Conservation (phyloP, 2,888 invertebrate species). For the Pristionchus maxplancki region DNA sequence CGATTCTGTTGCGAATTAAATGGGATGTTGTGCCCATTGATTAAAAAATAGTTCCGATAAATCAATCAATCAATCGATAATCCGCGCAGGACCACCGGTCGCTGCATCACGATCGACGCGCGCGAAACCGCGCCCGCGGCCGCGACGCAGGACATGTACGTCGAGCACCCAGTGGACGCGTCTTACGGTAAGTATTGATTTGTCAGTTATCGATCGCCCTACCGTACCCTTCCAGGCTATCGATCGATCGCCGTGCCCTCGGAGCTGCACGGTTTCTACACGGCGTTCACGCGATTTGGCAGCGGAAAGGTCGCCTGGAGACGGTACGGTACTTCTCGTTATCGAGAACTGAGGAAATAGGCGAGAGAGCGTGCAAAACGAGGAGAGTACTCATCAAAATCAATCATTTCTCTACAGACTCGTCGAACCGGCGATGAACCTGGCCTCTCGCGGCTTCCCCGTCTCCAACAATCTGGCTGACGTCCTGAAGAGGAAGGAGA, state of each 20-base stretch:
- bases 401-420: constrained; percentile 50
- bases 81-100: constrained; percentile 63
- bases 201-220: background rate
- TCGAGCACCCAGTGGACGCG: constrained; percentile 62
- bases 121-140: constrained; percentile 80
- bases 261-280: constrained; percentile 76
- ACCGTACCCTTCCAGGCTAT: constrained; percentile 60
- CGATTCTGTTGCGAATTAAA: too few relatives aligned
- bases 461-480: constrained; percentile 75
- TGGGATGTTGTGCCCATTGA: too few relatives aligned
- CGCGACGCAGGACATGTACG: constrained; percentile 80
- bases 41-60: too few relatives aligned
- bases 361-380: too few relatives aligned
- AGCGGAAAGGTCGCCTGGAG: constrained; percentile 66
- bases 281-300: constrained; percentile 74
- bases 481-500: constrained; percentile 72
- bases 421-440: constrained; percentile 71
- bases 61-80: background rate
- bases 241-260: constrained; percentile 75
- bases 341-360: too few relatives aligned
- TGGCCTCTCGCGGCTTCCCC: constrained; percentile 69
- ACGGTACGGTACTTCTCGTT: background rate
- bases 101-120: constrained; percentile 78
- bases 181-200: constrained; percentile 42
- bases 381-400: background rate